These are phyloP conservation scores for Eupeodes luniger DNA, from an alignment of 2,888 invertebrate species.

Conservation along the genomic window DNA sequence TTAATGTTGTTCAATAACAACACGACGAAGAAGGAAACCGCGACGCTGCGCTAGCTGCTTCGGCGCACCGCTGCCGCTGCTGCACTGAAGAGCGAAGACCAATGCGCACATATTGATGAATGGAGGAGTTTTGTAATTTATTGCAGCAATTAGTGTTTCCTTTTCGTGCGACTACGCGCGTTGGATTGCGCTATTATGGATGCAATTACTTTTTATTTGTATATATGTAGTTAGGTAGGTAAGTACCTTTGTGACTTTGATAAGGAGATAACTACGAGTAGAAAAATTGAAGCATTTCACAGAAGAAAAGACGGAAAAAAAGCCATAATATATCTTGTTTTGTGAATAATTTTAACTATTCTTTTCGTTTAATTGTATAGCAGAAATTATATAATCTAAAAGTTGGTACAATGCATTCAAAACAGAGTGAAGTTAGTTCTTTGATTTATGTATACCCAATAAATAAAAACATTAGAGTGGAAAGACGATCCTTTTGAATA, in stretches of 20 bases:
- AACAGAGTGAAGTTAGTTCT: too few species aligned
- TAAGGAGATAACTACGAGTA: neutral
- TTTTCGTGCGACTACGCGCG: slow-evolving; percentile 36
- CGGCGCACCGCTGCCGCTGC: too few species aligned
- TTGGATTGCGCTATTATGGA: slow-evolving; percentile 26
- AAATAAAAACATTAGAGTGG: too few species aligned
- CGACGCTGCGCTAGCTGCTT: too few species aligned
- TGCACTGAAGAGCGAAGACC: slow-evolving; percentile 4
- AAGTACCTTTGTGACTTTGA: slow-evolving; percentile 8
- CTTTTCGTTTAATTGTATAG: too few species aligned
- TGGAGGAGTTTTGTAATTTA: slow-evolving; percentile 62
- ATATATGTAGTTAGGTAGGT: too few species aligned
- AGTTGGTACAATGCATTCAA: too few species aligned
- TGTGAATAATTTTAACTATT: too few species aligned
- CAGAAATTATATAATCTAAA: too few species aligned
- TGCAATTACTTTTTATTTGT: slow-evolving; percentile 28
- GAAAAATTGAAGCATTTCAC: neutral
- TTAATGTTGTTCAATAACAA: slow-evolving; percentile 27
- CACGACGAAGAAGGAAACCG: neutral
- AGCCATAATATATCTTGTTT: neutral
- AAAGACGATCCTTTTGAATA: too few species aligned
- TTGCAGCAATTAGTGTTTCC: slow-evolving; percentile 69
- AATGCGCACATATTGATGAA: slow-evolving; percentile 48
- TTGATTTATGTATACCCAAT: too few species aligned
- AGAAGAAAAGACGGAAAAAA: neutral